Base-by-base conservation (phyloP, 1,140 invertebrate species). In the Carposina sasakii region DNA sequence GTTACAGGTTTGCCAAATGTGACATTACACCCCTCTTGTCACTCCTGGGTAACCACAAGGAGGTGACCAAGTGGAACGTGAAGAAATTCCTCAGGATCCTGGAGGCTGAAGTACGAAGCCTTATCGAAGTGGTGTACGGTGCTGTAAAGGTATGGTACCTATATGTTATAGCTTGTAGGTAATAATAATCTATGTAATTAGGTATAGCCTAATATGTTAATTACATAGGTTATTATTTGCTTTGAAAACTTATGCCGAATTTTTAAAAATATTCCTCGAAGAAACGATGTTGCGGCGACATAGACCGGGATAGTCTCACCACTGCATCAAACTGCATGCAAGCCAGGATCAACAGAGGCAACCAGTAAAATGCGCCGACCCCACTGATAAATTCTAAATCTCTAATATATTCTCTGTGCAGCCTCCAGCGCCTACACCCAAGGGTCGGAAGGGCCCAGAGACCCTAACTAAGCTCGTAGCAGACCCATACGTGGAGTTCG, bases 81-180 rank as follows among this genome's bases (percentile, higher is more conserved):
- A 73, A 85, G 40, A 91, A 91, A 57, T 89, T 91, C 23, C 88
- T 90, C 58, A 76, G 89, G 26, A 90, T 90, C 48, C 72, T 92
- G 16, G 88, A 88, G 37, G 71, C 88, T 1, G 88, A 91, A 39
- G 89, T 91, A 20, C 89, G 90, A 63, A 79, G 74, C 30, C 84
- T 88, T 3, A 86, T 81, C 6, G 81, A 89, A 54, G 84, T 88
- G 65, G 79, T 85, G 33, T 83, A 87, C 51, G 85, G 87, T 53
- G 74, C 87, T 51, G 76, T 81, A 0, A 81, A 81, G 72, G 77
- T 83, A 44, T 22, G n/a, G n/a, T n/a, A n/a, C n/a, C n/a, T n/a
- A n/a, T n/a, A n/a, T n/a, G n/a, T n/a, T n/a, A n/a, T n/a, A n/a
- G n/a, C n/a, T n/a, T n/a, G n/a, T n/a, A n/a, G n/a, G n/a, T n/a